These are phyloP conservation scores for Penelope pileata DNA, from an alignment of 2,113 vertebrate species.

Conservation along the genomic window DNA sequence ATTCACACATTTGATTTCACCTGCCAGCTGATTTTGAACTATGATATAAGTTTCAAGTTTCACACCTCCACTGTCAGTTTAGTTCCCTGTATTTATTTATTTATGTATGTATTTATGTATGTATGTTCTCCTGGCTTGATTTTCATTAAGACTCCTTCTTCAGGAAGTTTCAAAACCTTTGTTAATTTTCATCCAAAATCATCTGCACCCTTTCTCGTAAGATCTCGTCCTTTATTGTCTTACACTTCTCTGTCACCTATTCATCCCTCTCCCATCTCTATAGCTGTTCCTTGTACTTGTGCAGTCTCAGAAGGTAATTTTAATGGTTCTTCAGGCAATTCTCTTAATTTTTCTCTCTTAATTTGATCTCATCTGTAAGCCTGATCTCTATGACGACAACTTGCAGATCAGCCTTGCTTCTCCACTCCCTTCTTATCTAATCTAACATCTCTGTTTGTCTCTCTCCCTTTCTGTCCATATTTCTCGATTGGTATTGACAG, in stretches of 20 bases:
- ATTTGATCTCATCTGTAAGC: background rate
- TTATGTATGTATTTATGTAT: too few relatives aligned
- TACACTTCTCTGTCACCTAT: background rate
- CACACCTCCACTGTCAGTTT: background rate
- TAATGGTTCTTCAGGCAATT: background rate
- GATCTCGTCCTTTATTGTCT: background rate
- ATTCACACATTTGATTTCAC: background rate
- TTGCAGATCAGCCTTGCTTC: background rate
- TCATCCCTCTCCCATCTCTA: background rate
- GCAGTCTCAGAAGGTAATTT: background rate
- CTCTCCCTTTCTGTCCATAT: background rate
- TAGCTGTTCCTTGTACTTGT: background rate
- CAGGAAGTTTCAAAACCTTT: background rate
- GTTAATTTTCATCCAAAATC: background rate
- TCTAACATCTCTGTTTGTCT: background rate
- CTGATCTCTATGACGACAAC: constrained; percentile 44
- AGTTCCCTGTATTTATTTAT: background rate
- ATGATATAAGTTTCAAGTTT: background rate
- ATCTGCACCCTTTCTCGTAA: background rate
- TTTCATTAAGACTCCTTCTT: background rate
- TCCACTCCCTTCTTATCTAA: background rate
- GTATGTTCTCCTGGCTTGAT: background rate
- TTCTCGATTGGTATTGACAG: constrained; percentile 26
- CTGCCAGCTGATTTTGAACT: background rate
- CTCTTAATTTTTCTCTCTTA: background rate